Percentiles rank a stretch among this genome's conserved stretches.
Evolutionary conservation across 2,113 vertebrate genomes (phyloP).

Genomic region (Pogonocichla stellata): DNA sequence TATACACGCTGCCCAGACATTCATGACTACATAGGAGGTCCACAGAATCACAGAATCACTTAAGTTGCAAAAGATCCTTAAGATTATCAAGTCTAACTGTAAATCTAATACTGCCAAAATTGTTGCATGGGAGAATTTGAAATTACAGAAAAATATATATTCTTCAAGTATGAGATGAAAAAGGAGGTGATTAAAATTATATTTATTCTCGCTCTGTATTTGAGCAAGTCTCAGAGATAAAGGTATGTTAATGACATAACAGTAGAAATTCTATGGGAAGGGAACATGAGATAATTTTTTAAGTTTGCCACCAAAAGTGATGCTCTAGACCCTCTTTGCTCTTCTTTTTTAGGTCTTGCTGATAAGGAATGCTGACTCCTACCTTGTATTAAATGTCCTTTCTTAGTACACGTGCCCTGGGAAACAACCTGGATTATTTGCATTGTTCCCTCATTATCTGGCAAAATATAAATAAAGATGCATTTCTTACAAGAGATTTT

Average conservation of each 20-base stretch:
- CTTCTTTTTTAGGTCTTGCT: not conserved
- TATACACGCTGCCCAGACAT: fast-evolving
- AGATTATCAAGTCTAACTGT: not conserved
- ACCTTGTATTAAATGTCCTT: not conserved
- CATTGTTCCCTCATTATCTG: not conserved
- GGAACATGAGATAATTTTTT: not conserved
- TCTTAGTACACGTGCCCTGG: not conserved
- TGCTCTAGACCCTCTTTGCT: not conserved
- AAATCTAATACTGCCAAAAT: not conserved
- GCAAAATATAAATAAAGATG: not conserved
- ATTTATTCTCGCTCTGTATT: not conserved
- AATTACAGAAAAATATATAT: not conserved
- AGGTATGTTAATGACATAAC: not conserved
- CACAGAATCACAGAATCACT: not conserved
- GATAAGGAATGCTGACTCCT: not conserved
- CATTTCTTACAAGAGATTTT: not conserved
- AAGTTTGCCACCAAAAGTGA: not conserved
- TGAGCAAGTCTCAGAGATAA: not conserved
- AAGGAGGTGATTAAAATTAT: not conserved
- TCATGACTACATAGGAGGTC: not conserved
- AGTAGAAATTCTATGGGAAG: not conserved
- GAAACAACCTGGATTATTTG: not conserved
- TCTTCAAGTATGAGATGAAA: not conserved
- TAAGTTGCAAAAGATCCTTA: not conserved
- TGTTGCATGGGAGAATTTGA: not conserved